These are phyloP conservation scores for Panonychus citri DNA, from an alignment of 1,140 invertebrate species.

Conservation along the genomic window DNA sequence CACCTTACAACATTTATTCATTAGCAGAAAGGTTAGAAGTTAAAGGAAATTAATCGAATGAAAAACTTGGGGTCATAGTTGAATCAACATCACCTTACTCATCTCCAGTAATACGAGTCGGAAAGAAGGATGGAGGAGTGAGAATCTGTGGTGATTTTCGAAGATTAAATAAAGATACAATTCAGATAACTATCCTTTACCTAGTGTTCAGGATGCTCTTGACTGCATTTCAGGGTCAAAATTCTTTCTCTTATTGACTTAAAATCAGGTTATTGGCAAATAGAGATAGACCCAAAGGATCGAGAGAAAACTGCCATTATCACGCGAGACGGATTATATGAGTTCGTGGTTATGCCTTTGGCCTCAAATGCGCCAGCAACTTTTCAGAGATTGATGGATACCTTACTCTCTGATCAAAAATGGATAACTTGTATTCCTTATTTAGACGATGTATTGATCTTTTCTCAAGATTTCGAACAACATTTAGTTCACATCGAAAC, in stretches of 20 bases:
- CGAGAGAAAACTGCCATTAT: constrained; percentile 25
- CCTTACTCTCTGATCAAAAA: constrained; percentile 17
- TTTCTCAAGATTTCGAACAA: constrained; percentile 11
- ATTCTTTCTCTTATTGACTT: constrained; percentile 18
- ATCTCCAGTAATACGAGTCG: neutral
- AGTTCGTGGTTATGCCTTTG: constrained; percentile 24
- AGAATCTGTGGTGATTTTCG: constrained; percentile 9
- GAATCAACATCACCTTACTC: neutral
- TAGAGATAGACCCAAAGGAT: constrained; percentile 19
- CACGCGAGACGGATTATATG: constrained; percentile 20
- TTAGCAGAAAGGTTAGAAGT: no score
- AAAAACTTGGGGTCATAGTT: neutral
- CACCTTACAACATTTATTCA: no score
- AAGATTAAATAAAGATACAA: neutral
- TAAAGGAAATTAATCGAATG: no score
- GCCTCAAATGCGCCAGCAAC: constrained; percentile 23
- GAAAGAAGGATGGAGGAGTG: neutral
- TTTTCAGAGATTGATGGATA: constrained; percentile 23
- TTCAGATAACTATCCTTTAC: neutral
- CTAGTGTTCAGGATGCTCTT: neutral
- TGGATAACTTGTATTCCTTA: constrained; percentile 13
- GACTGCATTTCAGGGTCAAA: neutral
- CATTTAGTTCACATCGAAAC: constrained; percentile 5
- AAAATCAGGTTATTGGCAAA: constrained; percentile 25
- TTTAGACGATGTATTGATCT: constrained; percentile 19